These are phyloP conservation scores for Bursaphelenchus mucronatus DNA, from an alignment of 1,140 invertebrate species.

Conservation along the genomic window DNA sequence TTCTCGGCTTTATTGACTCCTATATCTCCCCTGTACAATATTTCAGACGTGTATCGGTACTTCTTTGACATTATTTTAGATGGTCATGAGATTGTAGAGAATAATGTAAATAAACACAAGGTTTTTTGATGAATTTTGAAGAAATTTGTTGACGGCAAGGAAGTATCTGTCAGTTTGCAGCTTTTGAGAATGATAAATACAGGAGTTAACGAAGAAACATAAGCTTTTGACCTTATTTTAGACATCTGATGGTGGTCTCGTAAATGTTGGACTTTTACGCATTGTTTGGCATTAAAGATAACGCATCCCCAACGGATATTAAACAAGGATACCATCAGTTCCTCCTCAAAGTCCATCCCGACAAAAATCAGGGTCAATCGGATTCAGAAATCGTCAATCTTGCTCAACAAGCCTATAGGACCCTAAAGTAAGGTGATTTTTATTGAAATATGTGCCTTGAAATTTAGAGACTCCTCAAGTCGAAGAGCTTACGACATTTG, in stretches of 20 bases:
- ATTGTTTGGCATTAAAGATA: slow-evolving; percentile 7
- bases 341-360: slow-evolving; percentile 27
- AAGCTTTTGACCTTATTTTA: too few relatives aligned
- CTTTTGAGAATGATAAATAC: too few relatives aligned
- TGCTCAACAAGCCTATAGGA: slow-evolving; percentile 22
- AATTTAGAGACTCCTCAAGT: slow-evolving; percentile 22
- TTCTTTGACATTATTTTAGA: background rate
- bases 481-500: slow-evolving; percentile 31
- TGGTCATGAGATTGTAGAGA: too few relatives aligned
- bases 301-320: background rate
- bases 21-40: background rate
- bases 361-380: slow-evolving; percentile 20
- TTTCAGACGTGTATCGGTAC: background rate
- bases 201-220: too few relatives aligned
- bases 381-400: slow-evolving; percentile 25
- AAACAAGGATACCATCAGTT: slow-evolving; percentile 30
- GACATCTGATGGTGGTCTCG: too few relatives aligned
- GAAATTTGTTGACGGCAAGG: too few relatives aligned
- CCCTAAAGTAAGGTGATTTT: slow-evolving; percentile 8
- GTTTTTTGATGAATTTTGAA: too few relatives aligned
- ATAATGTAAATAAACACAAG: too few relatives aligned
- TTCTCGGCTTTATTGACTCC: background rate
- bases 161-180: too few relatives aligned
- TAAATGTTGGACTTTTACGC: too few relatives aligned
- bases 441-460: slow-evolving; percentile 2